Percentiles rank a stretch among this genome's conserved stretches.
These are phyloP conservation scores for Dermolepida albohirtum DNA, from an alignment of 2,888 invertebrate species.

Conservation along the genomic window DNA sequence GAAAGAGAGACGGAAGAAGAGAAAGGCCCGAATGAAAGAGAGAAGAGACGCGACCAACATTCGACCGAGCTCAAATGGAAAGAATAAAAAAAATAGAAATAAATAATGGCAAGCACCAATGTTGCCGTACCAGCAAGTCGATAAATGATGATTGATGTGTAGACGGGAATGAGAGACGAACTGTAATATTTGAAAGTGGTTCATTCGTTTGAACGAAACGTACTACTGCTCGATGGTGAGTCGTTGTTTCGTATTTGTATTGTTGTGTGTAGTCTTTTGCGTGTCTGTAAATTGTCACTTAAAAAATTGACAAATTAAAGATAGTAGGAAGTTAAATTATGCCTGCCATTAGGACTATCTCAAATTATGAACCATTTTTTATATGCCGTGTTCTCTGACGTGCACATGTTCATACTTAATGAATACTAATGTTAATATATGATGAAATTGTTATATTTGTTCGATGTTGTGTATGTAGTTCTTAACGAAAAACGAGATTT, in stretches of 20 bases:
- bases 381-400: too few species aligned
- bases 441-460: too few species aligned
- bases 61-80: constrained; percentile 6
- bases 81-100: constrained; percentile 8
- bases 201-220: background rate
- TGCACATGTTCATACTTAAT: too few species aligned
- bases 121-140: background rate
- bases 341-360: too few species aligned
- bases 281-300: too few species aligned
- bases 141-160: constrained; percentile 10
- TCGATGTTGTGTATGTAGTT: too few species aligned
- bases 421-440: too few species aligned
- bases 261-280: too few species aligned
- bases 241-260: background rate
- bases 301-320: too few species aligned
- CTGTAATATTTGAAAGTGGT: constrained; percentile 14
- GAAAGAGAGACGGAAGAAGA: background rate
- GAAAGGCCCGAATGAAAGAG: background rate
- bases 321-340: too few species aligned
- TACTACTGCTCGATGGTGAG: background rate
- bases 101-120: constrained; percentile 4
- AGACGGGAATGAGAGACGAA: constrained; percentile 10
- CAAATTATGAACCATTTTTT: too few species aligned
- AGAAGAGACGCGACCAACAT: background rate
- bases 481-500: too few species aligned